phyloP scores from a whole-genome alignment of 2,888 invertebrate species.

The Penaeus monodon region DNA sequence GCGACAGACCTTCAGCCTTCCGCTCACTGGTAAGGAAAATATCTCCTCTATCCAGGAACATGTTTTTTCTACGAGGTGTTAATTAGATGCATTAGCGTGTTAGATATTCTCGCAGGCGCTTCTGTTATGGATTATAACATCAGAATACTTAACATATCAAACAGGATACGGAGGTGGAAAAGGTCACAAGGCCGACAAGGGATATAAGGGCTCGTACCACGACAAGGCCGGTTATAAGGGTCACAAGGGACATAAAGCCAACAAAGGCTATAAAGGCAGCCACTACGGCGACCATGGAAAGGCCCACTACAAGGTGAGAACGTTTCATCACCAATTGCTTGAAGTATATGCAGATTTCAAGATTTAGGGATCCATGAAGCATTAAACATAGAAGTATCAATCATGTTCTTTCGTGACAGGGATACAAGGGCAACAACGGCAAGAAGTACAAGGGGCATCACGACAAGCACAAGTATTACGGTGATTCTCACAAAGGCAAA shows the following conservation, averaged over 20 bases:
- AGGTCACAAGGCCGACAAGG: slow-evolving; percentile 74
- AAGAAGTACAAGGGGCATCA: slow-evolving; percentile 34
- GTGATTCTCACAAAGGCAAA: slow-evolving; percentile 10
- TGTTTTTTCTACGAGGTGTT: too few relatives aligned
- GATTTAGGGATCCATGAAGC: too few relatives aligned
- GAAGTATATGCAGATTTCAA: slow-evolving; percentile 8
- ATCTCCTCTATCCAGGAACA: too few relatives aligned
- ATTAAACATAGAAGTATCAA: slow-evolving; percentile 28
- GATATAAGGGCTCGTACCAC: slow-evolving; percentile 67
- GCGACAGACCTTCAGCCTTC: neutral
- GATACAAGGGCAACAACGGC: slow-evolving; percentile 34
- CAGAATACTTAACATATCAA: too few relatives aligned
- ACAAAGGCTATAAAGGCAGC: slow-evolving; percentile 81
- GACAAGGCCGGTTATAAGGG: slow-evolving; percentile 71
- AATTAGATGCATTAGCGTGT: too few relatives aligned
- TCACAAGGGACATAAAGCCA: slow-evolving; percentile 73
- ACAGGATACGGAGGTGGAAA: neutral
- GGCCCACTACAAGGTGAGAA: slow-evolving; percentile 73
- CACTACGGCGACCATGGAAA: slow-evolving; percentile 83
- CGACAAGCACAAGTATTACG: slow-evolving; percentile 34
- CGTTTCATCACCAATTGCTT: slow-evolving; percentile 16
- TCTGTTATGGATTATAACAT: too few relatives aligned
- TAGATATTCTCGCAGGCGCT: too few relatives aligned
- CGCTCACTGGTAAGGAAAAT: neutral
- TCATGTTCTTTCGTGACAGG: neutral